These are phyloP conservation scores for Brachionus rubens DNA, from an alignment of 1,140 invertebrate genomes.

Conservation along the genomic window DNA sequence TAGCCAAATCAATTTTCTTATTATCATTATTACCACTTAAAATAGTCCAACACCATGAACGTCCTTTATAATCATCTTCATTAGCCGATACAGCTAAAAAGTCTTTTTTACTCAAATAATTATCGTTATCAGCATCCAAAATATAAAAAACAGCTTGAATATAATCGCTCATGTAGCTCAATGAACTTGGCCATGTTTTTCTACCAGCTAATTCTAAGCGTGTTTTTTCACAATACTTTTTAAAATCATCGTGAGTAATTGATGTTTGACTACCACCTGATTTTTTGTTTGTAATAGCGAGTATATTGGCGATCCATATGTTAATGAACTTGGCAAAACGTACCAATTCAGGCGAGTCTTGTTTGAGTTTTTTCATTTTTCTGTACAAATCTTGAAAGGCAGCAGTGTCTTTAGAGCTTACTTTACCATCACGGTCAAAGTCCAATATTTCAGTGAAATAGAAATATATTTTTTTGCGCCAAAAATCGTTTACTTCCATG, in stretches of 20 bases:
- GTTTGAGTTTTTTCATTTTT: slow-evolving; percentile 17
- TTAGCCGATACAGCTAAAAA: slow-evolving; percentile 15
- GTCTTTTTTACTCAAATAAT: slow-evolving; percentile 1
- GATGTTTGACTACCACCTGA: background rate
- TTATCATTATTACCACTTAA: slow-evolving; percentile 28
- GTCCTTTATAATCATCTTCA: slow-evolving; percentile 10
- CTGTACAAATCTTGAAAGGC: slow-evolving; percentile 32
- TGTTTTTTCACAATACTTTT: slow-evolving; percentile 31
- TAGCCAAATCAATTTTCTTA: slow-evolving; percentile 13
- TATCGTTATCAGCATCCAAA: slow-evolving; percentile 28
- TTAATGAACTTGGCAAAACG: slow-evolving; percentile 25
- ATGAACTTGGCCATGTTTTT: slow-evolving; percentile 32
- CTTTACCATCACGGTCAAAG: slow-evolving; percentile 24
- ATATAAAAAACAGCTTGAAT: slow-evolving; percentile 32
- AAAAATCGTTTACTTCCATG: slow-evolving; percentile 41
- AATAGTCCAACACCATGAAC: background rate
- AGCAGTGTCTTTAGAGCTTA: background rate
- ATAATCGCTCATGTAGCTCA: slow-evolving; percentile 39
- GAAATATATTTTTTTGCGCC: slow-evolving; percentile 37
- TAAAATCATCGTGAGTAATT: slow-evolving; percentile 32
- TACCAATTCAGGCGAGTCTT: slow-evolving; percentile 20
- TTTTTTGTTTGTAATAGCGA: slow-evolving; percentile 20
- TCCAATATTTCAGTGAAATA: slow-evolving; percentile 37
- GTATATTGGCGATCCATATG: slow-evolving; percentile 11
- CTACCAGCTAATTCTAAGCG: background rate